Percentiles rank a stretch among this genome's conserved stretches.
These are phyloP conservation scores for Chelonus insularis DNA, from an alignment of 1,140 invertebrate species.

Conservation along the genomic window DNA sequence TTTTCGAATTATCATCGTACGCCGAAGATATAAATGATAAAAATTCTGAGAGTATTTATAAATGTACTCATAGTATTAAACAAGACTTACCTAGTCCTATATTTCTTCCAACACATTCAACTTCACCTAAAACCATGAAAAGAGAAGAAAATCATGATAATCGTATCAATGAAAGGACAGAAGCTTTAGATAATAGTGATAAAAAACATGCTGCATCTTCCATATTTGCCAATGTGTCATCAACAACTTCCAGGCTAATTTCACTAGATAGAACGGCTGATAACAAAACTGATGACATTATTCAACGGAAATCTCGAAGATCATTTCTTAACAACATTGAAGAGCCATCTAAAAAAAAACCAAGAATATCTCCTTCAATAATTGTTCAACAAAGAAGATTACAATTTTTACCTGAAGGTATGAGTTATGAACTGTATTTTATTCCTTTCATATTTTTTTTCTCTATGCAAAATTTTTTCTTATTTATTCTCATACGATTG, in stretches of 20 bases:
- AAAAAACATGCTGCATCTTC: not conserved
- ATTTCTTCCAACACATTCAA: no score
- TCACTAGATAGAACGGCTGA: not conserved
- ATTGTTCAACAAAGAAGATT: constrained; percentile 6
- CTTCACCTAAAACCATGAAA: no score
- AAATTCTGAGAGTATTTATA: not conserved
- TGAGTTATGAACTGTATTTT: not conserved
- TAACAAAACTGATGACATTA: not conserved
- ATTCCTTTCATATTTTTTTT: not conserved
- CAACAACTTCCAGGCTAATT: constrained; percentile 11
- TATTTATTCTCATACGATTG: no score
- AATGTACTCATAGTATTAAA: not conserved
- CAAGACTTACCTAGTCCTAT: not conserved
- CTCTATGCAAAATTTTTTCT: no score
- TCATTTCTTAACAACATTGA: not conserved
- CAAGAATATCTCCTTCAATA: constrained; percentile 1
- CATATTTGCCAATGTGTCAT: constrained; percentile 12
- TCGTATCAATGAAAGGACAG: no score
- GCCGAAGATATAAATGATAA: not conserved
- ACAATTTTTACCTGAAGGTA: constrained; percentile 5
- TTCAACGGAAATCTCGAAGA: not conserved
- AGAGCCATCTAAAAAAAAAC: constrained; percentile 3
- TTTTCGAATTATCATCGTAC: no score
- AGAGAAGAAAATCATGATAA: no score
- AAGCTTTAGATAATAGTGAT: no score